Base-by-base conservation (phyloP, 2,888 invertebrate species). In the Hymenopus coronatus region DNA sequence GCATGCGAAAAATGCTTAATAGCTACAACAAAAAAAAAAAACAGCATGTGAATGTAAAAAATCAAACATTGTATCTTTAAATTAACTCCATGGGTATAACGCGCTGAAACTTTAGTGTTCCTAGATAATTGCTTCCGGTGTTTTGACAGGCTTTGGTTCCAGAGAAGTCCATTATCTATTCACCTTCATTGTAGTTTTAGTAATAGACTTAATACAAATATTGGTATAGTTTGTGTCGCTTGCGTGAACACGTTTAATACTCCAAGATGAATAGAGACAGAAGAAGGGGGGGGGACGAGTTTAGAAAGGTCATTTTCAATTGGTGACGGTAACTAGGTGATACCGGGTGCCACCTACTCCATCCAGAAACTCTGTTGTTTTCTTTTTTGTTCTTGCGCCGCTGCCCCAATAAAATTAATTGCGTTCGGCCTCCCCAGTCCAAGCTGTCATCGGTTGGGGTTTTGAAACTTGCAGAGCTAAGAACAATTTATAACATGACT, bases 281-380 rank as follows among this genome's bases (percentile, higher is more conserved):
- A 9, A 25, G 28, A 81, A 54, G 46, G 54, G 81, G 46, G 54
- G 81, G 27, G 28, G n/a, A 28, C 27, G 70, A 28, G 27, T 54
- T 86, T 86, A 86, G 25, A 86, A 81, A 86, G 87, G 82, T 87
- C 33, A 87, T 87, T 87, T 87, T 82, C 87, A 87, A 87, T 87
- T 87, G 87, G 87, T 87, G 87, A 87, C 87, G 87, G 87, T 87
- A 87, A 33, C 87, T 82, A 87, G 87, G 87, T 82, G 87, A 87
- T 87, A 87, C 87, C 81, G 82, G 28, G 28, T 82, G 54, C 54
- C 54, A 70, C 54, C 54, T 70, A 70, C 54, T 70, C 54, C 6
- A 70, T 70, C 54, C 20, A 70, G 54, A 25, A 70, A 70, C 54
- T 7, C 6, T 70, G 54, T 70, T 70, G 54, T 70, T 70, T 70